Base-by-base conservation (phyloP, 1,140 invertebrate species). In the Elymnias hypermnestra region DNA sequence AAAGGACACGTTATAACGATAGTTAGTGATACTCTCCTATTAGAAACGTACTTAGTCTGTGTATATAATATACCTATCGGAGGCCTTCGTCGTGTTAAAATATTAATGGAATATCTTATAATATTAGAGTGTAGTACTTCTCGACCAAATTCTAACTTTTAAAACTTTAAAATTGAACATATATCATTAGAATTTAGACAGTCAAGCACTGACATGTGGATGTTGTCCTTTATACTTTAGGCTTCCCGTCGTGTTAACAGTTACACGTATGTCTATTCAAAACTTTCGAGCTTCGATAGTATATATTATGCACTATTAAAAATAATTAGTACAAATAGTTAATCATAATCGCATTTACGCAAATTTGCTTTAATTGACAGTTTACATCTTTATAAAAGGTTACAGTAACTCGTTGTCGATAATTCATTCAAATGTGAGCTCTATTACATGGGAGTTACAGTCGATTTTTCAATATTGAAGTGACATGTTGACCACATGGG, bases 71-170 rank as follows among this genome's bases (percentile, higher is more conserved):
- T 36, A 33, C 13, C 29, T 77, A 78, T 68, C 67, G 63, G 79
- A 79, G 79, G 79, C 79, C 79, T 83, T 83, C 61, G 65, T 72
- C 68, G 61, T 61, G 55, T 79, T 71, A 63, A 57, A 50, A 63
- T 39, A 62, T 59, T 44, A 56, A 28, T 42, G 42, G 45, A 28
- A 65, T 58, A 70, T 67, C 57, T 65, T 38, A 67, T 57, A 71
- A 64, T 65, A 53, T 62, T 67, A 67, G 58, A 54, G 38, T 57
- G 60, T 59, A 68, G 47, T 41, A 70, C 62, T 73, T 79, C 69
- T 55, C 62, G 79, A 82, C 77, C 79, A 83, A 83, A 53, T 63
- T 76, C 67, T 78, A 68, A 70, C 59, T 72, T 63, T 55, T 47
- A 69, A 63, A 39, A 45, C 37, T 45, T 31, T 51, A 54, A 54